A percentile compares a stretch with the other conserved stretches of the same genome.
Evolutionary conservation across 1,140 invertebrate species (phyloP).

Genomic region (Arctopsyche grandis): DNA sequence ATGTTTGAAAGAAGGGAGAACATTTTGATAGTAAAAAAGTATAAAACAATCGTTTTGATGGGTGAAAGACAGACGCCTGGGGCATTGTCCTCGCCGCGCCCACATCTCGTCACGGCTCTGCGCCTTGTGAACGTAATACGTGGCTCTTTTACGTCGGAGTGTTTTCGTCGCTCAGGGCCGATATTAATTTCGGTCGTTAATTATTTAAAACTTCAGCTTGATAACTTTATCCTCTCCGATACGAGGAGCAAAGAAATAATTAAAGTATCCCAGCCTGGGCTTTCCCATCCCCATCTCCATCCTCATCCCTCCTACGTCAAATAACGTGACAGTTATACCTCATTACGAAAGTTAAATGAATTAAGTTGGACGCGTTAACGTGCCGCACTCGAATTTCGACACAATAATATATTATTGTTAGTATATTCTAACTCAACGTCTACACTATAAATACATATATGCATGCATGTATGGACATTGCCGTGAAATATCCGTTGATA

Average conservation of each 20-base stretch:
- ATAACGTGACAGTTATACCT: slow-evolving; percentile 27
- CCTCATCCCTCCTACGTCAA: neutral
- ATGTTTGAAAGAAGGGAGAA: too few species aligned
- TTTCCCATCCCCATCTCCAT: too few species aligned
- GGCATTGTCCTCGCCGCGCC: too few species aligned
- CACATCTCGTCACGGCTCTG: too few species aligned
- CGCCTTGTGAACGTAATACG: too few species aligned
- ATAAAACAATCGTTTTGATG: too few species aligned
- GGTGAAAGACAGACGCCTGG: too few species aligned
- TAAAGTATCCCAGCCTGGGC: neutral
- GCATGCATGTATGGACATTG: too few species aligned
- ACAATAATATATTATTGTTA: neutral
- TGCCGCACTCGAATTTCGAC: neutral
- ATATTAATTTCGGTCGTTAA: slow-evolving; percentile 11
- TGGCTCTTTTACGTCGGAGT: neutral
- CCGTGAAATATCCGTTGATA: too few species aligned
- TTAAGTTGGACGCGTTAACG: slow-evolving; percentile 18
- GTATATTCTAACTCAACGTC: neutral
- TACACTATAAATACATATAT: too few species aligned
- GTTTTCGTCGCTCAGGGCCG: neutral
- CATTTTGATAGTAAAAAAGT: too few species aligned
- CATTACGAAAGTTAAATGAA: slow-evolving; percentile 31
- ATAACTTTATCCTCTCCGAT: neutral
- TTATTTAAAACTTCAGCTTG: slow-evolving; percentile 3
- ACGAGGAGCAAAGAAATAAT: slow-evolving; percentile 9